Evolutionary conservation across 2,888 invertebrate genomes (phyloP), one percentile per base, ranked within the genome.

Genomic region (Drosophila melanosoma): DNA sequence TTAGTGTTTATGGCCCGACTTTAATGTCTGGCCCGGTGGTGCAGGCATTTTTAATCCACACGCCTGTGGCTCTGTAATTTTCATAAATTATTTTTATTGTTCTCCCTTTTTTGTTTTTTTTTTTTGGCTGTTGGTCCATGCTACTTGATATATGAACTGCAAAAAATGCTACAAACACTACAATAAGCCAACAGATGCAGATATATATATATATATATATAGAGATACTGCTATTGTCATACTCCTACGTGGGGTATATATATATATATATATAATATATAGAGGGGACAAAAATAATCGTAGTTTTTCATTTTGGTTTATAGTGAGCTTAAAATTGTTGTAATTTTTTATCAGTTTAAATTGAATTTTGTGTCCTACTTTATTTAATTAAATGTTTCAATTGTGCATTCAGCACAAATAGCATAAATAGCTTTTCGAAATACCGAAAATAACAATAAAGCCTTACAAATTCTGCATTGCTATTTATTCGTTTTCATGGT

Each of bases 61-160:
- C 79, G 84, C 87, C 83, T 90, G 91, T 71, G 90, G 89, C 87
- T 87, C 82, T 82, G 87, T 82, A 90, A 87, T 91, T 92, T 92
- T 91, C 90, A 91, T 92, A 91, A 91, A 91, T 91, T 87, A 91
- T 89, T 88, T 91, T 90, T 90, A 92, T 91, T 87, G 82, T 82
- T 79, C 74, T 56, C 64, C 15, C 59, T 49, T 49, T 64, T 52
- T 40, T n/a, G n/a, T n/a, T n/a, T n/a, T n/a, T 48, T 52, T 49
- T 49, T 64, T 52, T 40, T 48, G 52, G 38, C 36, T 57, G 45
- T 54, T 69, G 53, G 20, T 17, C 23, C 51, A 33, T 61, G 48
- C 54, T 54, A 74, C 70, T 77, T 88, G 89, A 90, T 89, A 82
- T 88, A 87, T 90, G 87, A 89, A 90, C 90, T 89, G 80, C 63